These are phyloP conservation scores for Sus cebifrons DNA, from an alignment of 2,797 vertebrate genomes.

Conservation along the genomic window DNA sequence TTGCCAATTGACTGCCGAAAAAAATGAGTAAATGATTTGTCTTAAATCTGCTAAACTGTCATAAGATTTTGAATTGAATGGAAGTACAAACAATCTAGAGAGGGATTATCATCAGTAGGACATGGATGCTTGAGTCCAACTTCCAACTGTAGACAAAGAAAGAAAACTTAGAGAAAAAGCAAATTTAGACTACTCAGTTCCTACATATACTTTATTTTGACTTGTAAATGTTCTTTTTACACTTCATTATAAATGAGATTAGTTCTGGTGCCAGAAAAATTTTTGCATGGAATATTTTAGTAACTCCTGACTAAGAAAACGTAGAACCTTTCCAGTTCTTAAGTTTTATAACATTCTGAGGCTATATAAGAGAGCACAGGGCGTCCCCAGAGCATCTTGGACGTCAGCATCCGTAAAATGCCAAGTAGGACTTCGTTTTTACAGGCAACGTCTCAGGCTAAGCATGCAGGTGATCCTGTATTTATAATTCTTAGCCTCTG, in stretches of 20 bases:
- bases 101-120: background rate
- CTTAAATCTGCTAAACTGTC: background rate
- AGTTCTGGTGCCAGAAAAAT: background rate
- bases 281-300: constrained; percentile 50
- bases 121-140: background rate
- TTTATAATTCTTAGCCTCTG: background rate
- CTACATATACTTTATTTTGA: constrained; percentile 19
- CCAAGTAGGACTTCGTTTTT: background rate
- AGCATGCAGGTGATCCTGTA: background rate
- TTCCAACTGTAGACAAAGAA: background rate
- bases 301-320: constrained; percentile 31
- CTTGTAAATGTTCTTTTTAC: constrained; percentile 36
- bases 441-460: background rate
- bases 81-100: background rate
- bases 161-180: background rate
- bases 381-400: constrained; percentile 3
- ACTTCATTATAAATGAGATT: background rate
- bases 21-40: background rate
- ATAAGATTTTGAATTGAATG: constrained; percentile 40
- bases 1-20: background rate
- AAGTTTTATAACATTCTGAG: background rate
- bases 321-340: background rate
- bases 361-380: background rate
- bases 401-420: background rate
- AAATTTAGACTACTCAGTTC: constrained; percentile 6